Percentiles rank a stretch among this genome's conserved stretches.
Conservation (phyloP, 2,113 vertebrate genomes). For the Caloenas nicobarica region DNA sequence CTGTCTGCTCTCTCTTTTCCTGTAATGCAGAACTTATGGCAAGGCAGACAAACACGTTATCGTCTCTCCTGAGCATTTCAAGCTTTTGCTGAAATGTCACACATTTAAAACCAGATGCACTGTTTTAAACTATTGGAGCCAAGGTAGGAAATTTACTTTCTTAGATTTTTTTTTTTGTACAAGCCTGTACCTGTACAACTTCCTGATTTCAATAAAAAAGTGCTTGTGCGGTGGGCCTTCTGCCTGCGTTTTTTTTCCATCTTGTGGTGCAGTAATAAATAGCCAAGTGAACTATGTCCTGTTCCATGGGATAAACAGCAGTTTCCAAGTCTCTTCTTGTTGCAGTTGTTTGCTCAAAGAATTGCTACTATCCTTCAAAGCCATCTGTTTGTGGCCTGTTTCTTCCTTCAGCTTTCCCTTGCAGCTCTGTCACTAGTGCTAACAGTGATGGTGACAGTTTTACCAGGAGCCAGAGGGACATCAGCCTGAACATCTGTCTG, state of each 20-base stretch:
- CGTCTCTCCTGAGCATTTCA: not conserved
- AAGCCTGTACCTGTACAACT: slow-evolving; percentile 45
- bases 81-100: slow-evolving; percentile 10
- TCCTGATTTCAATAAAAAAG: slow-evolving; percentile 63
- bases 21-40: not conserved
- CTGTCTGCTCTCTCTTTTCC: not conserved
- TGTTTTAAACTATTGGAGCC: slow-evolving; percentile 27
- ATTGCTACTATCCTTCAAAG: not conserved
- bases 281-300: not conserved
- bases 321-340: not conserved
- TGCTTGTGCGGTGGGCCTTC: slow-evolving; percentile 41
- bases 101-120: not conserved
- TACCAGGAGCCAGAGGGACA: not conserved
- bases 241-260: not conserved
- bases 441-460: not conserved
- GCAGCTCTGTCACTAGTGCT: not conserved
- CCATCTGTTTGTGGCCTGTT: not conserved
- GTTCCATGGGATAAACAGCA: not conserved
- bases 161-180: slow-evolving; percentile 54
- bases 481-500: not conserved
- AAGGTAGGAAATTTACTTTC: not conserved
- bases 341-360: not conserved
- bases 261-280: not conserved
- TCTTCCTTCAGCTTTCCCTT: not conserved
- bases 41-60: not conserved